phyloP scores from a whole-genome alignment of 2,797 vertebrate genomes.

The Anguilla pacifica region DNA sequence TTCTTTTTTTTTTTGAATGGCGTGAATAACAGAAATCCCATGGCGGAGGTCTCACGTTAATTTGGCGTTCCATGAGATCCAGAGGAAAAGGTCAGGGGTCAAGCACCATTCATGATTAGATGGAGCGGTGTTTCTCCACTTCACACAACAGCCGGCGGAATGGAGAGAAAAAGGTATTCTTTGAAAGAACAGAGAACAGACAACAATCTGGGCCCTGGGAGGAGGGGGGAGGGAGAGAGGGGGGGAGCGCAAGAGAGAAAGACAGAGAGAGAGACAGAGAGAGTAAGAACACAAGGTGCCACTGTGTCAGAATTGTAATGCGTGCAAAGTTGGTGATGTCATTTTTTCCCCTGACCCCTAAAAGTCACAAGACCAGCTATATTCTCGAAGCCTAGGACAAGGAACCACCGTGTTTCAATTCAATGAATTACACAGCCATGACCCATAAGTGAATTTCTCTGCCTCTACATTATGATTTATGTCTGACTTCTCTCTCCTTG shows the following conservation, averaged over 20 bases:
- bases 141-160: constrained; percentile 78
- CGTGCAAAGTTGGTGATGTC: constrained; percentile 79
- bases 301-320: constrained; percentile 79
- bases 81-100: constrained; percentile 82
- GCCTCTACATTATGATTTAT: constrained; percentile 96
- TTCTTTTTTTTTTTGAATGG: constrained; percentile 20
- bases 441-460: constrained; percentile 84
- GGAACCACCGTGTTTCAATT: constrained; percentile 83
- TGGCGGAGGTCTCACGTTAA: constrained; percentile 81
- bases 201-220: constrained; percentile 84
- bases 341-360: constrained; percentile 73
- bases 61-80: constrained; percentile 81
- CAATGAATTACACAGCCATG: constrained; percentile 87
- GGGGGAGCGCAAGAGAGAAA: neutral
- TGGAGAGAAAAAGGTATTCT: constrained; percentile 88
- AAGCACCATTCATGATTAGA: constrained; percentile 97
- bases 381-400: constrained; percentile 86
- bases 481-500: constrained; percentile 87
- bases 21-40: constrained; percentile 71
- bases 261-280: constrained; percentile 43
- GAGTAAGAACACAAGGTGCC: constrained; percentile 70
- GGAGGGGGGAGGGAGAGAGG: constrained; percentile 44
- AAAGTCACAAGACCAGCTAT: constrained; percentile 77
- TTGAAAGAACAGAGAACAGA: constrained; percentile 76
- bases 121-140: constrained; percentile 94